Conservation (phyloP, 2,888 invertebrate genomes). For the Perithous albicinctus region DNA sequence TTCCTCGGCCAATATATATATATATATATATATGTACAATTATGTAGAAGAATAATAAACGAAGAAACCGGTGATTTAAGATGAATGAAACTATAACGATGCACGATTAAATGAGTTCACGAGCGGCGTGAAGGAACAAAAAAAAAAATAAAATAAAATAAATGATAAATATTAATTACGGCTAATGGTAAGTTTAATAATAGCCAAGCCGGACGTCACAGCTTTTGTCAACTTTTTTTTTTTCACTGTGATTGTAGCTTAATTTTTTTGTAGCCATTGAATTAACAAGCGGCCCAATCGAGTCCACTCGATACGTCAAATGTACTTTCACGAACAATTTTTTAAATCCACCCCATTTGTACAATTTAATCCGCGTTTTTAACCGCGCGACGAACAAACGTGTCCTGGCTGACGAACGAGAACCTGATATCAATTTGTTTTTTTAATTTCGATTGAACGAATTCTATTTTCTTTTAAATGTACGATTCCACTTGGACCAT, state of each 20-base stretch:
- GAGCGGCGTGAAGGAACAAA: too few species aligned
- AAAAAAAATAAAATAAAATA: too few species aligned
- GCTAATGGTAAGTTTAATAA: constrained; percentile 52
- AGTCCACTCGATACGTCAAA: constrained; percentile 35
- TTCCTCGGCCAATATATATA: too few species aligned
- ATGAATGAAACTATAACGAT: constrained; percentile 29
- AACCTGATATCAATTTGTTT: not conserved
- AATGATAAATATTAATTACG: constrained; percentile 41
- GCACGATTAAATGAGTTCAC: constrained; percentile 35
- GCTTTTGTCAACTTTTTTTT: constrained; percentile 35
- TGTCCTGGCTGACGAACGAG: constrained; percentile 1
- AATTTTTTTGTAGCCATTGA: constrained; percentile 1
- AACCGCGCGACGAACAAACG: not conserved
- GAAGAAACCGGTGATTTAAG: constrained; percentile 43
- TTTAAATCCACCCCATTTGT: constrained; percentile 35
- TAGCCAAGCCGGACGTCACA: constrained; percentile 34
- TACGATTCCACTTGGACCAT: constrained; percentile 34
- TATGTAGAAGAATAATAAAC: constrained; percentile 39
- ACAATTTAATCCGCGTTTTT: constrained; percentile 32
- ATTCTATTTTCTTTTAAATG: constrained; percentile 58
- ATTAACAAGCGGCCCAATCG: not conserved
- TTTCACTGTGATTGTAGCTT: constrained; percentile 3
- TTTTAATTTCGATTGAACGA: constrained; percentile 16
- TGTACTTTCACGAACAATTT: constrained; percentile 16
- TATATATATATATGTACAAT: constrained; percentile 54